Evolutionary conservation across 2,888 invertebrate species (phyloP).

Genomic region (Acrocera orbiculus): DNA sequence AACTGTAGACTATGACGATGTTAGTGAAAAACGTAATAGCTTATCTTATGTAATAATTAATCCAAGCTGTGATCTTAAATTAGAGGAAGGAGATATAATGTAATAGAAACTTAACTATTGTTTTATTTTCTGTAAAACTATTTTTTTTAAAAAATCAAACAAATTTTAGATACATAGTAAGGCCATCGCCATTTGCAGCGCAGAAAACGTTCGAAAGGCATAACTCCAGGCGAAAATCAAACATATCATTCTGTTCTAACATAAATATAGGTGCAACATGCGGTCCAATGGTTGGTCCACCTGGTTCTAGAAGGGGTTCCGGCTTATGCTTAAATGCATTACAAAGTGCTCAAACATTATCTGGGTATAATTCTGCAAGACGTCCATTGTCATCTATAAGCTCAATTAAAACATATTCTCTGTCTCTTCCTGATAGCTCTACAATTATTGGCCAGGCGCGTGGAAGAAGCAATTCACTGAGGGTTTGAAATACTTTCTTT

Average conservation of each 20-base stretch:
- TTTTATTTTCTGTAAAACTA: not conserved
- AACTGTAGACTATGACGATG: slow-evolving; percentile 83
- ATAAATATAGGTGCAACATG: slow-evolving; percentile 47
- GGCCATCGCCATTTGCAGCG: slow-evolving; percentile 88
- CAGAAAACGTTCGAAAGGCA: slow-evolving; percentile 88
- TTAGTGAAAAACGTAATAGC: slow-evolving; percentile 82
- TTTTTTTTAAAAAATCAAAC: not conserved
- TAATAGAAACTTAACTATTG: slow-evolving; percentile 33
- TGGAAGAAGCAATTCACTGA: slow-evolving; percentile 68
- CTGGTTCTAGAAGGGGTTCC: slow-evolving; percentile 51
- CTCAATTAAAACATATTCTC: slow-evolving; percentile 72
- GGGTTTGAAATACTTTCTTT: slow-evolving; percentile 41
- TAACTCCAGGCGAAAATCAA: slow-evolving; percentile 76
- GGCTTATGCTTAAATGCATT: slow-evolving; percentile 39
- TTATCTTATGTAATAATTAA: slow-evolving; percentile 96
- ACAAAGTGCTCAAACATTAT: slow-evolving; percentile 31
- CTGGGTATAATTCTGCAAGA: slow-evolving; percentile 42
- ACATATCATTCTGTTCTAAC: slow-evolving; percentile 78
- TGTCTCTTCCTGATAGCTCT: slow-evolving; percentile 76
- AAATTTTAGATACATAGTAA: slow-evolving; percentile 63
- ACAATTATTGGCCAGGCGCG: slow-evolving; percentile 63
- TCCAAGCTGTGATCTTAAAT: slow-evolving; percentile 88
- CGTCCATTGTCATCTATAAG: slow-evolving; percentile 64
- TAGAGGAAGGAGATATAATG: slow-evolving; percentile 93
- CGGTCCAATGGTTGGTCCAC: slow-evolving; percentile 33